These are phyloP conservation scores for Hartigia nigra DNA, from an alignment of 2,888 invertebrate species.

Conservation along the genomic window DNA sequence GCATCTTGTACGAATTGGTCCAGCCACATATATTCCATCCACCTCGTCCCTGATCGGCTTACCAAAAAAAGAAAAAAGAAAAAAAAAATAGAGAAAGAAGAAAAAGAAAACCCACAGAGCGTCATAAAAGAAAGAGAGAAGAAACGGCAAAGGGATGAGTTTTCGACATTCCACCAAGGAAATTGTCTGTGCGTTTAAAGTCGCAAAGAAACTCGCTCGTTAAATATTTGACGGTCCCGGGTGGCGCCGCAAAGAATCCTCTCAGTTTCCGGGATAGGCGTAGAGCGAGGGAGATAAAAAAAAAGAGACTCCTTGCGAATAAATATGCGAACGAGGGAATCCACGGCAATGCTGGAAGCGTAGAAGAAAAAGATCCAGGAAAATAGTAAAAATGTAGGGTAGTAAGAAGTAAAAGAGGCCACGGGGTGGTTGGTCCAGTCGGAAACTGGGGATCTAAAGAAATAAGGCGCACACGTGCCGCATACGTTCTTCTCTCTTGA, in stretches of 20 bases:
- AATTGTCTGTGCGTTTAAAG: slow-evolving; percentile 1
- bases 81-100: no score
- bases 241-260: slow-evolving; percentile 2
- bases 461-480: slow-evolving; percentile 5
- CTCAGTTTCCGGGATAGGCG: neutral
- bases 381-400: slow-evolving; percentile 18
- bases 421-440: neutral
- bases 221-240: slow-evolving; percentile 7
- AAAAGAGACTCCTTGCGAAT: neutral
- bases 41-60: neutral
- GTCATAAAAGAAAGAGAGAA: neutral
- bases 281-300: no score
- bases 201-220: slow-evolving; percentile 1
- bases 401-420: slow-evolving; percentile 14
- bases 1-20: neutral
- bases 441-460: neutral
- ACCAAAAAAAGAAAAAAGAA: neutral
- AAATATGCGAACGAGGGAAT: neutral
- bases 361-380: slow-evolving; percentile 10
- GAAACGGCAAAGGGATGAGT: neutral
- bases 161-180: neutral
- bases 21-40: neutral
- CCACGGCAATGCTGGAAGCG: neutral
- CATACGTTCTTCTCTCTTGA: neutral
- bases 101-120: no score